Evolutionary conservation across 2,888 invertebrate genomes (phyloP), one percentile per base, ranked within the genome.

Genomic region (Cynaeus angustus): DNA sequence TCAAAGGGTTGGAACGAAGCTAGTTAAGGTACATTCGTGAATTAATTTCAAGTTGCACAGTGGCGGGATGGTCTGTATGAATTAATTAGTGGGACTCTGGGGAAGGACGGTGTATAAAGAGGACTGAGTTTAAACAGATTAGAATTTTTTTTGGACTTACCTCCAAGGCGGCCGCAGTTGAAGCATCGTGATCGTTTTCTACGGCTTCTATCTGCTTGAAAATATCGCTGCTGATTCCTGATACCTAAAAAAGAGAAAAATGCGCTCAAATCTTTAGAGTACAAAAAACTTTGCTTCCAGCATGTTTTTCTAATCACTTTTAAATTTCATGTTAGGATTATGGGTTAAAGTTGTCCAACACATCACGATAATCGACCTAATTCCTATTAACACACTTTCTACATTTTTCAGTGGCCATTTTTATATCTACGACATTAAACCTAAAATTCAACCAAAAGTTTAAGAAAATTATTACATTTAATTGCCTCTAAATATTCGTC

Each of bases 181-280:
- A 94, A 77, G 95, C 93, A 86, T 96, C 96, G 87, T 96, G 95
- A 87, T 97, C 96, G 87, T 97, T 96, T 87, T 97, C 97, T 79
- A 97, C 94, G 83, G 95, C 94, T 89, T 97, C 96, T 91, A 97
- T 95, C 90, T 97, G 96, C 82, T 96, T 93, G 90, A 97, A 97
- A 86, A 97, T 96, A 88, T 97, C 97, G 84, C 94, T 95, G 86
- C 96, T 96, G 83, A 97, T 97, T 83, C 97, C 97, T 86, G 96
- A 96, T 84, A 97, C 96, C 94, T 94, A 87, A 58, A 86, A 86
- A 33, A 21, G n/a, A n/a, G n/a, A n/a, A n/a, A n/a, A n/a, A n/a
- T n/a, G n/a, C n/a, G n/a, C n/a, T n/a, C n/a, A n/a, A n/a, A n/a
- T n/a, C n/a, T n/a, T n/a, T n/a, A n/a, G n/a, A n/a, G n/a, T n/a